A percentile compares a stretch with the other conserved stretches of the same genome.
phyloP scores from a whole-genome alignment of 2,888 invertebrate genomes.

The Stegophylla sp. region DNA sequence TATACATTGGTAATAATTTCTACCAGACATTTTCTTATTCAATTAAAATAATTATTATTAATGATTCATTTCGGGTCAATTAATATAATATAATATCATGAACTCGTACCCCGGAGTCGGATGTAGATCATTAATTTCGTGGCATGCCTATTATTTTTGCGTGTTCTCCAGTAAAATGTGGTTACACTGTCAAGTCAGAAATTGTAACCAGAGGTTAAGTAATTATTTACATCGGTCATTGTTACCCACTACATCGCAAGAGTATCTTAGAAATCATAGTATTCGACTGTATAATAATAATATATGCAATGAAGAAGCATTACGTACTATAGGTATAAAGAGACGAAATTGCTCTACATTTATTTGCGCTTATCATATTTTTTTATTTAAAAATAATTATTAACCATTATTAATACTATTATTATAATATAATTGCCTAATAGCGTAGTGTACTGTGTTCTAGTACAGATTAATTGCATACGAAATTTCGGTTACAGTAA shows the following conservation, averaged over 20 bases:
- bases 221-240: neutral
- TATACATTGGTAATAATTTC: neutral
- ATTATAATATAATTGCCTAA: neutral
- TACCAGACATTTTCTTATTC: neutral
- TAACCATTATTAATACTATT: neutral
- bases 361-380: too few relatives aligned
- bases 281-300: neutral
- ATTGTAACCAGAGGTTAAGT: neutral
- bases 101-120: neutral
- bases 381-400: too few relatives aligned
- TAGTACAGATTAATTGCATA: too few relatives aligned
- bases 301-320: too few relatives aligned
- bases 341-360: too few relatives aligned
- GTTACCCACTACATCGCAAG: neutral
- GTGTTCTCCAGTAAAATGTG: neutral
- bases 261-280: neutral
- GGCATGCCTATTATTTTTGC: neutral
- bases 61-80: neutral
- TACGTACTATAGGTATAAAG: too few relatives aligned
- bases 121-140: neutral
- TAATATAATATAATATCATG: too few relatives aligned
- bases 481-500: too few relatives aligned
- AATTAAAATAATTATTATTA: neutral
- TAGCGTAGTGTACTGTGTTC: too few relatives aligned
- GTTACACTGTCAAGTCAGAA: neutral